Evolutionary conservation across 2,888 invertebrate genomes (phyloP).

Genomic region (Drosophila macrospina): DNA sequence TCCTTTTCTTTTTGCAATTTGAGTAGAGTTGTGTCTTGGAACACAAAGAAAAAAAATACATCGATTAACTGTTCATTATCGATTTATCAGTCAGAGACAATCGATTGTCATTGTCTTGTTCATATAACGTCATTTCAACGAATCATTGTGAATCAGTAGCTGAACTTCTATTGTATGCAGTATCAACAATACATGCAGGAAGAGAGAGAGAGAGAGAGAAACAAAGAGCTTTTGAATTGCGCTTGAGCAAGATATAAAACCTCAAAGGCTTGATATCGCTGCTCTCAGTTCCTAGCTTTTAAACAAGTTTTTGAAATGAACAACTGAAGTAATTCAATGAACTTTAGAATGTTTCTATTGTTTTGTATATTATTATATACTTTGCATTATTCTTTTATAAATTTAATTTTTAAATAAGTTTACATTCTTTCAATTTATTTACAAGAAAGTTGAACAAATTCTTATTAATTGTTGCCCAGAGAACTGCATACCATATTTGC

Average conservation of each 20-base stretch:
- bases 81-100: neutral
- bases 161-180: no score
- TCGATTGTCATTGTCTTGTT: neutral
- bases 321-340: no score
- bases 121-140: neutral
- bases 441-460: no score
- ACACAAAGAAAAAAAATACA: neutral
- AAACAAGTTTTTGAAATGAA: neutral
- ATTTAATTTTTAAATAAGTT: neutral
- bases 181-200: no score
- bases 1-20: constrained; percentile 19
- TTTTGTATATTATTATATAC: neutral
- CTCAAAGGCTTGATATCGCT: no score
- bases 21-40: neutral
- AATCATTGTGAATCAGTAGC: neutral
- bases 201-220: no score
- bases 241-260: no score
- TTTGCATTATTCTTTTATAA: neutral
- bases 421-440: no score
- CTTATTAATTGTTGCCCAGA: neutral
- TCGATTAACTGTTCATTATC: neutral
- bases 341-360: neutral
- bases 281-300: no score
- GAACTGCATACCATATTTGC: neutral
- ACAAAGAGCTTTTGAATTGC: no score